Evolutionary conservation across 2,113 vertebrate species (phyloP).

Genomic region (Macrotus californicus): DNA sequence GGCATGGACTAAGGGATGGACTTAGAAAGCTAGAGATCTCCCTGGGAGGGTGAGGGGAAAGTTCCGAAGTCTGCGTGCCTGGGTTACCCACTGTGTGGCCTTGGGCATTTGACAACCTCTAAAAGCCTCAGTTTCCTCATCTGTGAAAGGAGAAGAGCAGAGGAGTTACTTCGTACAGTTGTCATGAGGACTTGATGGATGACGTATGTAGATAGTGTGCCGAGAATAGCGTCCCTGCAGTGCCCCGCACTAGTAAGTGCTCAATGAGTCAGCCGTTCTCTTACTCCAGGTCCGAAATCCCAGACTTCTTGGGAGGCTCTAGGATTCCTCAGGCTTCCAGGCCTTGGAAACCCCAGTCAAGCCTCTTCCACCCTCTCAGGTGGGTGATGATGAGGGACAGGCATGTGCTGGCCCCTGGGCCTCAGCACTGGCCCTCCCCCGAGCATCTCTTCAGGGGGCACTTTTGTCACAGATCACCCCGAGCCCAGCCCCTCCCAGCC

Average conservation of each 20-base stretch:
- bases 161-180: neutral
- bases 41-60: neutral
- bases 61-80: neutral
- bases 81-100: neutral
- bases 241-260: neutral
- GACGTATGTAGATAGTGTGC: too few relatives aligned
- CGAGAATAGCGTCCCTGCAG: neutral
- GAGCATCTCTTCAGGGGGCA: neutral
- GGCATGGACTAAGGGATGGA: neutral
- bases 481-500: neutral
- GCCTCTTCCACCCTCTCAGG: neutral
- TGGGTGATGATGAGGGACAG: neutral
- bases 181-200: neutral
- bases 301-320: neutral
- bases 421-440: neutral
- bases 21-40: neutral
- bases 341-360: neutral
- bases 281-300: neutral
- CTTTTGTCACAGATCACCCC: neutral
- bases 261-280: neutral
- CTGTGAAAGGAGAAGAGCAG: neutral
- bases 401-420: accelerated
- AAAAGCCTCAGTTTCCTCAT: neutral
- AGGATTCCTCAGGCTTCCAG: neutral
- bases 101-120: neutral